Evolutionary conservation across 2,113 vertebrate genomes (phyloP).

Genomic region (Acrocephalus arundinaceus): DNA sequence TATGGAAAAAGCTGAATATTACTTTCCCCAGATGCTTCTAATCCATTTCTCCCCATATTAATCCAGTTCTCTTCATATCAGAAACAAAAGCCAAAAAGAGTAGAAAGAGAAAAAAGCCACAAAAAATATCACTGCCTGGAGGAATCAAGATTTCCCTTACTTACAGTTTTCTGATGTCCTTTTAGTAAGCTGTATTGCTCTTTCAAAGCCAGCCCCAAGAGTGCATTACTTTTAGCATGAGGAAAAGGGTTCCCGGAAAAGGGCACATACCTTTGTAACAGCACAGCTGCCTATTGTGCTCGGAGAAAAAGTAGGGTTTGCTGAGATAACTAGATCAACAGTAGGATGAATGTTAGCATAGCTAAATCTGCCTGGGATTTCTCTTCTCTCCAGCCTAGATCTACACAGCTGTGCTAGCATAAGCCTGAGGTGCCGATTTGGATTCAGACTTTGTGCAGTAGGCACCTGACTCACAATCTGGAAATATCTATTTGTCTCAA

Average conservation of each 20-base stretch:
- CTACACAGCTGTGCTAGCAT: background rate
- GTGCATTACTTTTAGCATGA: background rate
- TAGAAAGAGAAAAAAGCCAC: background rate
- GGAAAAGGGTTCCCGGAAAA: background rate
- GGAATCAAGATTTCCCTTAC: background rate
- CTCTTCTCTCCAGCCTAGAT: background rate
- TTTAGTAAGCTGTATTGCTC: background rate
- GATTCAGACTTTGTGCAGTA: background rate
- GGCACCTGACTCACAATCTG: background rate
- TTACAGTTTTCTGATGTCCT: background rate
- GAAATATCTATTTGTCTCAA: constrained; percentile 11
- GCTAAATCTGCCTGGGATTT: background rate
- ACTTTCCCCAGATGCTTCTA: background rate
- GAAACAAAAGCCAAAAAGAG: background rate
- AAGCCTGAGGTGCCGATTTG: background rate
- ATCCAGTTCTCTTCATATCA: background rate
- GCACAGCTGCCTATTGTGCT: background rate
- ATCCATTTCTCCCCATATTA: background rate
- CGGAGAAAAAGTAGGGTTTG: background rate
- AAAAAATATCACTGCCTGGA: background rate
- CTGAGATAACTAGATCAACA: background rate
- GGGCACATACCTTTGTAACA: background rate
- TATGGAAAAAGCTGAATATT: background rate
- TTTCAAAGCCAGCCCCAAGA: background rate
- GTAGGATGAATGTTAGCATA: background rate